Evolutionary conservation across 2,888 invertebrate genomes (phyloP).

Genomic region (Sacculina carcini): DNA sequence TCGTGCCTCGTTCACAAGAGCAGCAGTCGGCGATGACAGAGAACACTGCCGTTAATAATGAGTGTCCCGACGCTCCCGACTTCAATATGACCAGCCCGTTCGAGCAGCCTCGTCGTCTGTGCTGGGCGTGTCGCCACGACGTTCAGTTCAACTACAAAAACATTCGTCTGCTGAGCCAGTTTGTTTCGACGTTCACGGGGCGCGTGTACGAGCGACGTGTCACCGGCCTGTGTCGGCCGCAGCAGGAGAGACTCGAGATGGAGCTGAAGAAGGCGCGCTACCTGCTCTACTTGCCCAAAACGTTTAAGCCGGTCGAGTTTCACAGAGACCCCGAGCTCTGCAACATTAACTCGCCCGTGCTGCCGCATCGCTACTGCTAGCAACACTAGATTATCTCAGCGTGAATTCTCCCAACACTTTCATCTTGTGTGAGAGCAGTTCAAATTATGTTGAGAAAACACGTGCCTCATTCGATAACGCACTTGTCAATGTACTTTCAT

Average conservation of each 20-base stretch:
- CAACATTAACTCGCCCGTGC: constrained; percentile 55
- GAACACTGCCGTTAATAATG: too few species aligned
- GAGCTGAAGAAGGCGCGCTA: neutral
- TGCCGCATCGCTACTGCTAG: constrained; percentile 11
- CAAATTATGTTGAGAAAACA: too few species aligned
- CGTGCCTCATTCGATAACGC: too few species aligned
- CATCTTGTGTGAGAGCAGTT: too few species aligned
- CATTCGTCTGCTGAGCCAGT: constrained; percentile 66
- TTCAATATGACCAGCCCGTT: constrained; percentile 33
- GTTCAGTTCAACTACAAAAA: constrained; percentile 78
- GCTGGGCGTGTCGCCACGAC: constrained; percentile 55
- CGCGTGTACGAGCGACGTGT: constrained; percentile 71
- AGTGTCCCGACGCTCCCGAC: neutral
- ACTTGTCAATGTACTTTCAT: too few species aligned
- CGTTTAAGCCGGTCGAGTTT: constrained; percentile 51
- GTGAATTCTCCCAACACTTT: too few species aligned
- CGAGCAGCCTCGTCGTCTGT: constrained; percentile 37
- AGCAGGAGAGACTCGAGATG: constrained; percentile 28
- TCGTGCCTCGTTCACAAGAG: too few species aligned
- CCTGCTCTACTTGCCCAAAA: constrained; percentile 42
- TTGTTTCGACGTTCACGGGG: constrained; percentile 85
- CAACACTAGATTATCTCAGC: too few species aligned
- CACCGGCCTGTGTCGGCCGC: constrained; percentile 63
- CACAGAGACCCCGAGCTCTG: constrained; percentile 68
- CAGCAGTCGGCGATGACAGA: too few species aligned